Base-by-base conservation (phyloP, 2,888 invertebrate genomes). In the Drosophila leonis region DNA sequence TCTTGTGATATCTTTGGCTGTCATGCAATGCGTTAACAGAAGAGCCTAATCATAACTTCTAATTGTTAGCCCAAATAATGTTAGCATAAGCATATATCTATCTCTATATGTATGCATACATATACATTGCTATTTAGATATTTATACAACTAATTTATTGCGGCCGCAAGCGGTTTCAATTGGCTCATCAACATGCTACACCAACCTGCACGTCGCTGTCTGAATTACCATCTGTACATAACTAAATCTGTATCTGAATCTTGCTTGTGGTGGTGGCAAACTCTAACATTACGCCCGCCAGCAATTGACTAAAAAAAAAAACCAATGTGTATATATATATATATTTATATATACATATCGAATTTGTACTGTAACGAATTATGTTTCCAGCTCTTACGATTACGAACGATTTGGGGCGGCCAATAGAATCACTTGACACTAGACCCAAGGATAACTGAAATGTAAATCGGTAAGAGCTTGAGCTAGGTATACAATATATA, bases 201-300 rank as follows among this genome's bases (percentile, higher is more conserved):
- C 42, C 44, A 44, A 42, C 4, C 33, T 8, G 10, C 10, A 31
- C 42, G 27, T 42, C 33, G 10, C 6, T 3, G 24, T 56, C 27
- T 10, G 12, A 56, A 44, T 35, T 29, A 55, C 2, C 12, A 20
- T 35, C n/a, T 46, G 46, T 31, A 31, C 51, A 61, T 61, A 49
- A 18, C 39, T 24, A n/a, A 27, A 20, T 31, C 13, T 31, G 12
- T 41, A 20, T 52, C 29, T 41, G 9, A 4, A 12, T 41, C 15
- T 41, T 7, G 6, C 20, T 27, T 27, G 4, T 42, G n/a, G 39
- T 27, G 46, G 27, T 46, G 24, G n/a, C 5, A 10, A 20, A n/a
- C 18, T 18, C 20, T 18, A 12, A 27, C 27, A 42, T 12, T 44
- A 10, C 35, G n/a, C 15, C 35, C 15, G 24, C 9, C 9, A 24